Evolutionary conservation across 1,140 invertebrate genomes (phyloP).

Genomic region (Drosophila ohnishii): DNA sequence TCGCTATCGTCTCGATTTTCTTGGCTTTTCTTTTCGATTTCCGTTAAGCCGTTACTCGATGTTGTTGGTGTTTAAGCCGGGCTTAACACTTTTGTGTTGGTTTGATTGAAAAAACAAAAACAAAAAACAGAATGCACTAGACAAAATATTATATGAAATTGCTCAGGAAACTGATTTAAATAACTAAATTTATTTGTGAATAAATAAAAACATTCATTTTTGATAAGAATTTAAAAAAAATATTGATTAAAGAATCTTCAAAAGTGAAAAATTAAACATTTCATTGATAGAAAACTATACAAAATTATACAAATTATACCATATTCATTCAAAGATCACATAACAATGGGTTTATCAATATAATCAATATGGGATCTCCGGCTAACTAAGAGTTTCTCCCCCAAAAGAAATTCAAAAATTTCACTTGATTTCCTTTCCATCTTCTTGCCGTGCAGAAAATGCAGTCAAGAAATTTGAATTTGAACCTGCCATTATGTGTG

Average conservation of each 20-base stretch:
- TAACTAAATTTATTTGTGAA: too few relatives aligned
- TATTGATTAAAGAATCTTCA: background rate
- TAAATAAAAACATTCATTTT: too few relatives aligned
- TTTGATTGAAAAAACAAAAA: conserved; percentile 15
- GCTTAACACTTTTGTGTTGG: conserved; percentile 44
- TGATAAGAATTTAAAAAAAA: background rate
- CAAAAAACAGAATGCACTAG: conserved; percentile 7
- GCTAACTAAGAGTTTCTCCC: background rate
- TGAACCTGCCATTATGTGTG: conserved; percentile 39
- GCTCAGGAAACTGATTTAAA: too few relatives aligned
- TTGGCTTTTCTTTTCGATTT: conserved; percentile 40
- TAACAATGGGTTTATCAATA: background rate
- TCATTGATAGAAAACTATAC: background rate
- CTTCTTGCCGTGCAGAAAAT: background rate
- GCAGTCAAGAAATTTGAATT: conserved; percentile 9
- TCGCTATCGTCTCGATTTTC: conserved; percentile 35
- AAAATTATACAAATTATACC: background rate
- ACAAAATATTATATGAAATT: background rate
- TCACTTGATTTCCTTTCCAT: background rate
- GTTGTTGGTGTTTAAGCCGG: conserved; percentile 38
- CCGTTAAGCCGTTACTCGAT: conserved; percentile 40
- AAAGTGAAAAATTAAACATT: background rate
- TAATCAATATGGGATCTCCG: conserved; percentile 1
- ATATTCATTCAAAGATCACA: background rate
- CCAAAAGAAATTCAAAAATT: background rate